Evolutionary conservation across 2,797 vertebrate species (phyloP), one percentile per base, ranked within the genome.

Genomic region (Ataeniobius toweri): DNA sequence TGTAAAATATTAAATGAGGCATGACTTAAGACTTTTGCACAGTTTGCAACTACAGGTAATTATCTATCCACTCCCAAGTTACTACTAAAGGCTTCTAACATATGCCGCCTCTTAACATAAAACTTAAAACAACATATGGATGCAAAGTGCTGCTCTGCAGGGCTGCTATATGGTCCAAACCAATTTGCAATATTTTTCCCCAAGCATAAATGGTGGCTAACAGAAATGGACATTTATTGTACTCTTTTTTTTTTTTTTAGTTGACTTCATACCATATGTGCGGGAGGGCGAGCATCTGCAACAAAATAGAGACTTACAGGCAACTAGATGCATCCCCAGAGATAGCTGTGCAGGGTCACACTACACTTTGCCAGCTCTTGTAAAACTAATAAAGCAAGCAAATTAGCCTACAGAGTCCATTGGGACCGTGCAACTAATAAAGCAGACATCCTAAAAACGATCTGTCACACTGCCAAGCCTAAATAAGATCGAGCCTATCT

Each of bases 381-480:
- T 85, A 85, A 88, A 87, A 80, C 80, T 65, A 90, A 90, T 83
- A 90, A 89, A 90, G 77, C 77, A 75, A 73, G 58, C 44, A 86
- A 85, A 93, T 87, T 58, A 79, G 73, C 75, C 77, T 36, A 36
- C 46, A 24, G 55, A 74, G 84, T 75, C 85, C 70, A 26, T 56
- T 48, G 81, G 80, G 78, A 87, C 72, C 31, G 3, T 4, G 58
- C n/a, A 2, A 68, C 58, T 84, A 76, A 88, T 83, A 82, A 79
- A 87, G 78, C 58, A 83, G 71, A 50, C 77, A 76, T 71, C 76
- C 69, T 77, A 68, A 71, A 81, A 82, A 70, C 65, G 26, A 71
- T 76, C 78, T 51, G 65, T 76, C 74, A 70, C 24, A 65, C 58
- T 51, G 58, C 44, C 39, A 31, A 26, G 46, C 69, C 58, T 36